Conservation (phyloP, 2,888 invertebrate species). For the Disparrhopalites patrizii region DNA sequence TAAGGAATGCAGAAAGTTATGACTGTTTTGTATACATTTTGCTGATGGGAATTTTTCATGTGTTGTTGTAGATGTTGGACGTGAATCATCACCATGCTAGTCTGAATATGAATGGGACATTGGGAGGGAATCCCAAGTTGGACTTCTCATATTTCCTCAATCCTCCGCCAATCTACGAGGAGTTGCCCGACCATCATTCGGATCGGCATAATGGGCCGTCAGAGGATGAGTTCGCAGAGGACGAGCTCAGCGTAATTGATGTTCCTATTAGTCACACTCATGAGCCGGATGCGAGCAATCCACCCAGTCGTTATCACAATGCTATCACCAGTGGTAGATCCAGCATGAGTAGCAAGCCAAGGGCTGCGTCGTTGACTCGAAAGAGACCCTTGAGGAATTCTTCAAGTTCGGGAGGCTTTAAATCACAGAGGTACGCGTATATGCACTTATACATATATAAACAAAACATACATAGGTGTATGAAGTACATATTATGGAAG, state of each 20-base stretch:
- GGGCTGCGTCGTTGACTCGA: slow-evolving; percentile 43
- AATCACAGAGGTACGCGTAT: slow-evolving; percentile 43
- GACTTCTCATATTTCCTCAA: slow-evolving; percentile 48
- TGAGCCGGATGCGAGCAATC: slow-evolving; percentile 36
- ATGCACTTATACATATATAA: neutral
- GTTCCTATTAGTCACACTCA: slow-evolving; percentile 44
- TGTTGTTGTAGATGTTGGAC: slow-evolving; percentile 45
- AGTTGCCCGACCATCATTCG: slow-evolving; percentile 45
- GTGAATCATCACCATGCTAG: slow-evolving; percentile 44
- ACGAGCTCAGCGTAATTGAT: slow-evolving; percentile 48
- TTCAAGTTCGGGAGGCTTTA: slow-evolving; percentile 37
- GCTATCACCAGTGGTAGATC: slow-evolving; percentile 30
- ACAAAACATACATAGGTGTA: neutral
- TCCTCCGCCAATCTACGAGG: slow-evolving; percentile 48
- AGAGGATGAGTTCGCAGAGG: slow-evolving; percentile 48
- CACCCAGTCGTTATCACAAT: slow-evolving; percentile 40
- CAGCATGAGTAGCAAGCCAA: slow-evolving; percentile 38
- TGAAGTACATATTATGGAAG: too few species aligned
- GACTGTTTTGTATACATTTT: too few species aligned
- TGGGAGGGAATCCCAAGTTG: slow-evolving; percentile 47
- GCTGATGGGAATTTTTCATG: too few species aligned
- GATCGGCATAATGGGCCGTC: slow-evolving; percentile 43
- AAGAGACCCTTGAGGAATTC: slow-evolving; percentile 34
- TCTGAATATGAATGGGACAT: slow-evolving; percentile 40
- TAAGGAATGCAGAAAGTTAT: too few species aligned